Evolutionary conservation across 2,113 vertebrate genomes (phyloP).

Genomic region (Macheiramphus alcinus): DNA sequence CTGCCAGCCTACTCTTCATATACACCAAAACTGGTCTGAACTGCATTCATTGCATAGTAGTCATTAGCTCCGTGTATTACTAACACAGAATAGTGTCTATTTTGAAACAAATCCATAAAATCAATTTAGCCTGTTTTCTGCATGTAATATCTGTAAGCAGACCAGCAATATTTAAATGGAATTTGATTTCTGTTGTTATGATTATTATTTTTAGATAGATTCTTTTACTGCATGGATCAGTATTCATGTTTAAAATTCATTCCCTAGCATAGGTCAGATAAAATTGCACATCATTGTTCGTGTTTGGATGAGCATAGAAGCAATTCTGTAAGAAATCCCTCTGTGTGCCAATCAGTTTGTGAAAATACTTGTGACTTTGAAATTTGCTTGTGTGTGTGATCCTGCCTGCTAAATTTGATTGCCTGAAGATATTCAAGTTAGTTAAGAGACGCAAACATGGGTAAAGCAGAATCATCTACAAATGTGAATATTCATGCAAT

Average conservation of each 20-base stretch:
- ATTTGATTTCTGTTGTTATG: neutral
- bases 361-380: slow-evolving; percentile 30
- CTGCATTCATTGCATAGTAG: neutral
- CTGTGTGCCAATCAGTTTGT: slow-evolving; percentile 16
- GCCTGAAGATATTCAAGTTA: neutral
- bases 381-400: neutral
- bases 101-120: neutral
- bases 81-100: neutral
- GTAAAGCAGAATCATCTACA: neutral
- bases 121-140: neutral
- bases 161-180: neutral
- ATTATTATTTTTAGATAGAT: neutral
- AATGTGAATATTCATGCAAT: slow-evolving; percentile 31
- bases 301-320: slow-evolving; percentile 20
- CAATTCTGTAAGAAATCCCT: slow-evolving; percentile 23
- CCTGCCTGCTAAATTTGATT: neutral
- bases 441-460: neutral
- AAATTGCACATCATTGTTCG: slow-evolving; percentile 3
- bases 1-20: neutral
- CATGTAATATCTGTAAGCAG: neutral
- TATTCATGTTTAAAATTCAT: slow-evolving; percentile 7
- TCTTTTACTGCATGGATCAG: neutral
- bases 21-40: neutral
- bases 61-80: neutral
- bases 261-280: neutral